Evolutionary conservation across 2,113 vertebrate genomes (phyloP).

Genomic region (Climacteris rufus): DNA sequence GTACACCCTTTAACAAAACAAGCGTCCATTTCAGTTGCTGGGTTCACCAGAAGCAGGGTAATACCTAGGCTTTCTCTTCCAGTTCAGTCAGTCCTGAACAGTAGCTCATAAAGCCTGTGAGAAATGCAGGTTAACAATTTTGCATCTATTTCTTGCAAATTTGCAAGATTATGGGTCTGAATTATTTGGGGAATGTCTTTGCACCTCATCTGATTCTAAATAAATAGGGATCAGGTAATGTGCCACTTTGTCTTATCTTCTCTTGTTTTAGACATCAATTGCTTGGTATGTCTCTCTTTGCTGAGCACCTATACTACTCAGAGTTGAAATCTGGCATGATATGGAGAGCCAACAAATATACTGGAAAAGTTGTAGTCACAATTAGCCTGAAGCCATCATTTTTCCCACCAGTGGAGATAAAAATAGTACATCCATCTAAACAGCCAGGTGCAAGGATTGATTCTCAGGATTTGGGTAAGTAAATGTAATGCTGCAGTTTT

Average conservation of each 20-base stretch:
- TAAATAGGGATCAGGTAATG: neutral
- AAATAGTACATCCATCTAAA: constrained; percentile 79
- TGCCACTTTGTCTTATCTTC: neutral
- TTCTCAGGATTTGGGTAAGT: constrained; percentile 60
- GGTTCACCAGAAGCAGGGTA: neutral
- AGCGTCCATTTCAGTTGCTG: neutral
- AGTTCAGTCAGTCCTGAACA: neutral
- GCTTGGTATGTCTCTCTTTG: constrained; percentile 78
- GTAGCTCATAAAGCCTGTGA: neutral
- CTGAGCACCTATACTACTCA: constrained; percentile 81
- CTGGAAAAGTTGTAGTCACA: constrained; percentile 74
- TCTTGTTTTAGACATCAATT: constrained; percentile 66
- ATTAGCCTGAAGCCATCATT: constrained; percentile 70
- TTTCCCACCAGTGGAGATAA: constrained; percentile 71
- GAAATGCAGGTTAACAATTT: neutral
- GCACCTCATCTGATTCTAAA: neutral
- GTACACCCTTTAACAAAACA: neutral
- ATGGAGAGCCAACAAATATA: constrained; percentile 80
- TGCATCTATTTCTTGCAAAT: neutral
- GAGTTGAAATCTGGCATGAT: constrained; percentile 73
- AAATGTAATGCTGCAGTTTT: neutral
- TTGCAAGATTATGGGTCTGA: neutral
- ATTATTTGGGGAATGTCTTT: neutral
- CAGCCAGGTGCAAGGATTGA: constrained; percentile 63
- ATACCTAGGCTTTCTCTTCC: neutral